These are phyloP conservation scores for Arothron firmamentum DNA, from an alignment of 2,113 vertebrate species.

Conservation along the genomic window DNA sequence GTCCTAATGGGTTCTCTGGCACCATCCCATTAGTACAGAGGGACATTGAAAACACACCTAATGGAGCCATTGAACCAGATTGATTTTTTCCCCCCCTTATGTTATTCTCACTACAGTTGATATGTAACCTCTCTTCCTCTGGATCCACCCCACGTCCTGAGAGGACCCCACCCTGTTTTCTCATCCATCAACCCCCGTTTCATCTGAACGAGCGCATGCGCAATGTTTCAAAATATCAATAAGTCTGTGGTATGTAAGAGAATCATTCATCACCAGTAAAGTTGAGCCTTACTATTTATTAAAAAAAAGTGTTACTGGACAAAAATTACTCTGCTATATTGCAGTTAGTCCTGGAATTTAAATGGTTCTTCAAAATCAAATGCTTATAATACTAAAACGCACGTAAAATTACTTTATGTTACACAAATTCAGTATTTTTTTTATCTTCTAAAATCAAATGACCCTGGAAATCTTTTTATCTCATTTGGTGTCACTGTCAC, in stretches of 20 bases:
- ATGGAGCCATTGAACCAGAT: slow-evolving; percentile 69
- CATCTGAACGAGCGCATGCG: neutral
- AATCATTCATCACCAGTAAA: neutral
- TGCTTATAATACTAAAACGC: too few species aligned
- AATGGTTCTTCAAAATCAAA: too few species aligned
- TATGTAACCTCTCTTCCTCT: slow-evolving; percentile 41
- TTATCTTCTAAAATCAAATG: too few species aligned
- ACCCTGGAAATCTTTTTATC: too few species aligned
- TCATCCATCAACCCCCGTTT: slow-evolving; percentile 22
- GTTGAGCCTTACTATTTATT: neutral
- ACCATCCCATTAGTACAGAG: slow-evolving; percentile 51
- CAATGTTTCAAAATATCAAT: neutral
- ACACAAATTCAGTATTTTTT: too few species aligned
- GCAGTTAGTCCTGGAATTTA: too few species aligned
- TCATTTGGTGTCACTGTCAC: too few species aligned
- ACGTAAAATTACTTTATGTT: too few species aligned
- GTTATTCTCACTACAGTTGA: slow-evolving; percentile 41
- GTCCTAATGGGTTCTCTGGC: slow-evolving; percentile 70
- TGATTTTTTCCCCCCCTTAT: slow-evolving; percentile 67
- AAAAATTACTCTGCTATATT: too few species aligned
- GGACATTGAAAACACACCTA: slow-evolving; percentile 64
- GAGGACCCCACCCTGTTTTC: slow-evolving; percentile 51
- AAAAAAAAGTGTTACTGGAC: too few species aligned
- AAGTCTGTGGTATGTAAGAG: neutral
- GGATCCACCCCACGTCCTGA: slow-evolving; percentile 37